These are phyloP conservation scores for Lysandra bellargus DNA, from an alignment of 2,888 invertebrate genomes.

Conservation along the genomic window DNA sequence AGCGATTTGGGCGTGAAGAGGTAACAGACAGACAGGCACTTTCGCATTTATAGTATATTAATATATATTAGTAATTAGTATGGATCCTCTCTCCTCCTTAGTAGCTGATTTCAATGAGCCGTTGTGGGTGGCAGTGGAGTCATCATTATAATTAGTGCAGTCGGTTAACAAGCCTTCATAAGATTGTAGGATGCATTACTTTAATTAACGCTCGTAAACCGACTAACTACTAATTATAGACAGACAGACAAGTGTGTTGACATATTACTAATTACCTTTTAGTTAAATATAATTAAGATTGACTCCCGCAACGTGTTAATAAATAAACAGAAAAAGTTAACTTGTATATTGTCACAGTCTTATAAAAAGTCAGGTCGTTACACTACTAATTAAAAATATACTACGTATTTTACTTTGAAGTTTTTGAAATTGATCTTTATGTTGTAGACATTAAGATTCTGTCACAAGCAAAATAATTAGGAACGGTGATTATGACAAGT, in stretches of 20 bases:
- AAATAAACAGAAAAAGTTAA: not conserved
- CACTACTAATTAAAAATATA: not conserved
- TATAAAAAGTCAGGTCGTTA: not conserved
- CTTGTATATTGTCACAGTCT: not conserved
- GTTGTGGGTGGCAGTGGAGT: not conserved
- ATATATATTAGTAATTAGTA: too few species aligned
- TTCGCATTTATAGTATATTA: too few species aligned
- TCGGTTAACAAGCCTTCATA: not conserved
- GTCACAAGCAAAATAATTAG: not conserved
- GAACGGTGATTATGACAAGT: too few species aligned
- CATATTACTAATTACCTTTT: conserved; percentile 6
- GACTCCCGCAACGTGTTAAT: conserved; percentile 1
- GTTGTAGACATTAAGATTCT: not conserved
- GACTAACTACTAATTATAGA: conserved; percentile 1
- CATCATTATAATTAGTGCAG: not conserved
- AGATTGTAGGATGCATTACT: not conserved
- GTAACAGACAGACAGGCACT: too few species aligned
- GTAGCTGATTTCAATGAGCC: not conserved
- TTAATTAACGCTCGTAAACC: not conserved
- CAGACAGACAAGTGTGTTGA: not conserved
- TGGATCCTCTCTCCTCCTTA: not conserved
- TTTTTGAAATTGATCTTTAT: not conserved
- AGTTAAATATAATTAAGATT: not conserved
- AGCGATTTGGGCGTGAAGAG: too few species aligned
- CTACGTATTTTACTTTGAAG: not conserved